These are phyloP conservation scores for Liodrosophila aerea DNA, from an alignment of 2,888 invertebrate species.

Conservation along the genomic window DNA sequence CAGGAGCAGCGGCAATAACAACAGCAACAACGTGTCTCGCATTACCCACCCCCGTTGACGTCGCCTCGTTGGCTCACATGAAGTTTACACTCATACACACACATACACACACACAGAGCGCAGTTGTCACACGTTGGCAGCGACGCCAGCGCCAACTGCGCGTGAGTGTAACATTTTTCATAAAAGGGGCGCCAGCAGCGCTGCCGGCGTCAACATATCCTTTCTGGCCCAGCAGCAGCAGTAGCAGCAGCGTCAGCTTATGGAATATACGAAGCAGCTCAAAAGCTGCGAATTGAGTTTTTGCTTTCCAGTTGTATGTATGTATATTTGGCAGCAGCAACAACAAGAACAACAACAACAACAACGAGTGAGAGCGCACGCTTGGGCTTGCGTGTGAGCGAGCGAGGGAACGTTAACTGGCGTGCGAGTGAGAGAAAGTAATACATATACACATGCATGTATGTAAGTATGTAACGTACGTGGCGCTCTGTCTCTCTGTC, in stretches of 20 bases:
- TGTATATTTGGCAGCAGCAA: constrained; percentile 4
- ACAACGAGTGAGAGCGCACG: constrained; percentile 18
- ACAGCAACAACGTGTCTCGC: constrained; percentile 25
- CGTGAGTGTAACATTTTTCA: constrained; percentile 76
- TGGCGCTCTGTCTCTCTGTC: constrained; percentile 47
- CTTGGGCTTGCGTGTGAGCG: constrained; percentile 38
- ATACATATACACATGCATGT: constrained; percentile 19
- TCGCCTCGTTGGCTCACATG: constrained; percentile 67
- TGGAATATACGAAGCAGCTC: constrained; percentile 61
- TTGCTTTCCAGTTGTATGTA: constrained; percentile 57
- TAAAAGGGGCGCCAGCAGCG: constrained; percentile 54
- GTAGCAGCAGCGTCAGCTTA: constrained; percentile 52
- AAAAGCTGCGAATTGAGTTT: constrained; percentile 69
- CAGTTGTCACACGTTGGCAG: constrained; percentile 73
- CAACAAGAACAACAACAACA: constrained; percentile 7
- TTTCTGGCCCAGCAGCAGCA: constrained; percentile 37
- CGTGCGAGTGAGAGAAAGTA: constrained; percentile 33
- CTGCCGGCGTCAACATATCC: constrained; percentile 50
- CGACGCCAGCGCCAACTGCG: constrained; percentile 57
- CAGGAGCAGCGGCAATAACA: constrained; percentile 26
- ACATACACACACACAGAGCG: constrained; percentile 10
- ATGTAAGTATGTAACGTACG: constrained; percentile 49
- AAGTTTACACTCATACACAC: constrained; percentile 53
- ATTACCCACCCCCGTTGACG: constrained; percentile 48
- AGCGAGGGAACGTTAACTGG: constrained; percentile 37